phyloP scores from a whole-genome alignment of 2,888 invertebrate genomes.

The Drosophila affinis region DNA sequence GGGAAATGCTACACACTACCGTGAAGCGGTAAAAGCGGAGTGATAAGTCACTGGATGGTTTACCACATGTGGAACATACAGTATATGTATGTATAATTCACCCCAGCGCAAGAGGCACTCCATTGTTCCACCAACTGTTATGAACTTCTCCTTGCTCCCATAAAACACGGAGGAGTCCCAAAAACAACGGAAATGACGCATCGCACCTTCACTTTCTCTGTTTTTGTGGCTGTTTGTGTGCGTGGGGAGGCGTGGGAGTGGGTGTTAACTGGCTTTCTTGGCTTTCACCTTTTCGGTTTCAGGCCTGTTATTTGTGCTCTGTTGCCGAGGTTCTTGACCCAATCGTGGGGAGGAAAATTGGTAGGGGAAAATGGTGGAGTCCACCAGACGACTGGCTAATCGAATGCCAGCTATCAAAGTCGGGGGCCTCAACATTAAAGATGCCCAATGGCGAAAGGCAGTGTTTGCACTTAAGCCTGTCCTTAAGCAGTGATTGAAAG shows the following conservation, averaged over 20 bases:
- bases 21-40: conserved; percentile 20
- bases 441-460: background rate
- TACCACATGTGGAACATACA: conserved; percentile 16
- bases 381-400: conserved; percentile 13
- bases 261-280: conserved; percentile 9
- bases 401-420: conserved; percentile 29
- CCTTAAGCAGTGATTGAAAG: conserved; percentile 29
- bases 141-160: conserved; percentile 8
- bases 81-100: background rate
- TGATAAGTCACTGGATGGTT: conserved; percentile 59
- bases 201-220: conserved; percentile 33
- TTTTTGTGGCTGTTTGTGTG: background rate
- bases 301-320: conserved; percentile 36
- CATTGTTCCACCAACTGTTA: conserved; percentile 29
- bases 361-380: too few relatives aligned
- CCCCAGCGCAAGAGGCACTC: background rate
- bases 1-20: background rate
- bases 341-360: conserved; percentile 9
- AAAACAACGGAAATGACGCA: conserved; percentile 66
- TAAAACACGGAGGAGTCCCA: conserved; percentile 1
- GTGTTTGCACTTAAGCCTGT: conserved; percentile 25
- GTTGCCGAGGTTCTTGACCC: conserved; percentile 62
- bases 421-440: conserved; percentile 26
- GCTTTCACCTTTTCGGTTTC: conserved; percentile 25
- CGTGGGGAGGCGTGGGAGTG: background rate